Base-by-base conservation (phyloP, 2,888 invertebrate species). In the Tipula unca region DNA sequence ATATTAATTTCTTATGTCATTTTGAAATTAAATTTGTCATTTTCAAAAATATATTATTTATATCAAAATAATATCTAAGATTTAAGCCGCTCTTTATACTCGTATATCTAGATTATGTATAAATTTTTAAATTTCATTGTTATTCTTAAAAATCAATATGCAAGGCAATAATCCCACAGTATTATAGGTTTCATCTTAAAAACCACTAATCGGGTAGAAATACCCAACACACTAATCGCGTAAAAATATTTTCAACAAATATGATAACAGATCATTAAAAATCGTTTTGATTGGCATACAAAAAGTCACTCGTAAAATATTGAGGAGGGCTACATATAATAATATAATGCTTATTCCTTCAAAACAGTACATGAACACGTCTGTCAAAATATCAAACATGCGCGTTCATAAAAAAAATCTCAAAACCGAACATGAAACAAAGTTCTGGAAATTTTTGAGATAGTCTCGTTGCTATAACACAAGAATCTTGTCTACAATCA, bases 401-500 rank as follows among this genome's bases (percentile, higher is more conserved):
- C 69, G 69, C 69, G 69, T 69, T 69, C 69, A 20, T 10, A 69
- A 48, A 69, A 69, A 69, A 69, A 69, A 69, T 25, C 25, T 69
- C 69, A 25, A 69, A 69, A 69, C 69, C 69, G 17, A 69, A 69
- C 25, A 69, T 10, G 69, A 69, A 69, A 69, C 69, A 69, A 69
- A 69, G 69, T 69, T 69, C 69, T 69, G 69, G 69, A 69, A 69
- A 69, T 69, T 69, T 69, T 25, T 69, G 69, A 69, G 69, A 69
- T 69, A 69, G 69, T 69, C 69, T 69, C 69, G 69, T 69, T 69
- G 69, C 69, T 69, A 69, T 69, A 69, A 69, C 69, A 25, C 69
- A 69, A 69, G 69, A 69, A 69, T 69, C 69, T 69, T 69, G 69
- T 69, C 69, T 69, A 69, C 69, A 69, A 69, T 69, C 69, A 69